Evolutionary conservation across 2,113 vertebrate genomes (phyloP), one percentile per base, ranked within the genome.

Genomic region (Oreochromis tanganicae): DNA sequence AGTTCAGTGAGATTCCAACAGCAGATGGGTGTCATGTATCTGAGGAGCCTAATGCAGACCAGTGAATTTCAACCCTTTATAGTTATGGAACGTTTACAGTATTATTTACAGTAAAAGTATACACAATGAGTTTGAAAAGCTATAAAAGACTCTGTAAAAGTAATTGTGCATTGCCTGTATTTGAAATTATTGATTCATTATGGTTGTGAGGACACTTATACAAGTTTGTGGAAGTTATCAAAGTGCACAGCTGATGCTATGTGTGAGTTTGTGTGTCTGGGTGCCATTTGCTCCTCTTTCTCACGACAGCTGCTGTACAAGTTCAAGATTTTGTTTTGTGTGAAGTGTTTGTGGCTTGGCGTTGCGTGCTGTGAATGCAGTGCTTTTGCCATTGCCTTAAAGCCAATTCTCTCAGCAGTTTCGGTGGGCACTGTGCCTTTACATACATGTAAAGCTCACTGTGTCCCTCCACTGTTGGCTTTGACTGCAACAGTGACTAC

Each of bases 271-370:
- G 81, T 84, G 68, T 75, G 85, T 83, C 87, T 85, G 38, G 56
- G 85, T 66, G 84, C 88, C 91, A 90, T 94, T 94, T 92, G 92
- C 90, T 92, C 79, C 81, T 88, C 85, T 87, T 91, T 95, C 93
- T 94, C 93, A 94, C 89, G 8, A 89, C 94, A 94, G 93, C 92
- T 94, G 94, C 92, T 89, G 90, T 68, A 92, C 85, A 63, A 89
- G 89, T 93, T 89, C 61, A 14, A 89, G 66, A 92, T 78, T 90
- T 89, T 93, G 90, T 94, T 93, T 93, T 90, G 92, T 87, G 93
- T 88, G 91, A 93, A 92, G 85, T 88, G 71, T 93, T 91, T 93
- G 91, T 16, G 54, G 81, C 85, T 87, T 90, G 85, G 84, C 81
- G 24, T 80, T 27, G 7, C 68, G 5, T 57, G 29, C 84, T 81